Evolutionary conservation across 2,113 vertebrate species (phyloP).

Genomic region (Hypomesus transpacificus): DNA sequence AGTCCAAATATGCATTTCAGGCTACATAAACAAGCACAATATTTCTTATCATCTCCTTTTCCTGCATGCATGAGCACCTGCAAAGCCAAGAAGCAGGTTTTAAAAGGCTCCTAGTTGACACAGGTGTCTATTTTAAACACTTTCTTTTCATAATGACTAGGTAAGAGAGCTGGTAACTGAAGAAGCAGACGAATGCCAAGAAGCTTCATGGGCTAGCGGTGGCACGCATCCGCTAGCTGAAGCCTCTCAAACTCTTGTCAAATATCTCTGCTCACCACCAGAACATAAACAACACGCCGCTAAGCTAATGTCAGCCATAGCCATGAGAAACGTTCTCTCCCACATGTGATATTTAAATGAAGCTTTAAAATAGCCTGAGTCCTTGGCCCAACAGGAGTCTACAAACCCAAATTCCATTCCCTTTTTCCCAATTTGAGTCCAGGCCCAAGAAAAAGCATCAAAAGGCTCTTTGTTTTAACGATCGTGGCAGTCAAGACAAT

Average conservation of each 20-base stretch:
- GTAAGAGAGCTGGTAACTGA: constrained; percentile 16
- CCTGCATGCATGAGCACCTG: background rate
- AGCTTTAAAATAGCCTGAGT: constrained; percentile 46
- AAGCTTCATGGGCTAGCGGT: constrained; percentile 23
- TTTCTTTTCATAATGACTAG: constrained; percentile 19
- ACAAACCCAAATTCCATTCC: no score
- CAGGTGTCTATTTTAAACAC: constrained; percentile 24
- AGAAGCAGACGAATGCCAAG: constrained; percentile 1
- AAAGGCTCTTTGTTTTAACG: no score
- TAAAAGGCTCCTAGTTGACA: constrained; percentile 24
- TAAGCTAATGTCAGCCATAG: constrained; percentile 34
- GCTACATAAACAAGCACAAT: no score
- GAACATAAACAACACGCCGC: constrained; percentile 14
- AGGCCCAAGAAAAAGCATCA: no score
- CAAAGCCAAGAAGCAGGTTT: background rate
- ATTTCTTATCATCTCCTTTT: no score
- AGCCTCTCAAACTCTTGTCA: constrained; percentile 23
- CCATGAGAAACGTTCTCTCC: constrained; percentile 29
- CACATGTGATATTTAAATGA: constrained; percentile 23
- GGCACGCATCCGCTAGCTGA: constrained; percentile 41
- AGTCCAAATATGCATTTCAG: no score
- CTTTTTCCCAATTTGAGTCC: no score
- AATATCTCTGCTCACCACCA: constrained; percentile 6
- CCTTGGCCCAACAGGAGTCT: background rate
- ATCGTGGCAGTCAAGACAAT: background rate